Conservation (phyloP, 1,140 invertebrate genomes). For the Ceratina australensis region DNA sequence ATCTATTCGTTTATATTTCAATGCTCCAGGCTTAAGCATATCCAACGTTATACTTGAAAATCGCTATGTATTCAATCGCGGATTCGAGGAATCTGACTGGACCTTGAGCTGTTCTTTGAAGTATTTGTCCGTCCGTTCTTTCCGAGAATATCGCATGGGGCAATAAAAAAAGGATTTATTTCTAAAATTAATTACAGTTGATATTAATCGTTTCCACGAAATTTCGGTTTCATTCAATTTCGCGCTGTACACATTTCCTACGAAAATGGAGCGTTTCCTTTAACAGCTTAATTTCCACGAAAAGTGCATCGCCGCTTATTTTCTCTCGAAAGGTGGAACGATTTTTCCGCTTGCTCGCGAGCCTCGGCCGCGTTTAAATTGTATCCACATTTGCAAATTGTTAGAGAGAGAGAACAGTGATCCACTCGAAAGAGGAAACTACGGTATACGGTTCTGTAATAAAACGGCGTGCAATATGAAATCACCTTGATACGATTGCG, state of each 20-base stretch:
- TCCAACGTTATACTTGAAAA: background rate
- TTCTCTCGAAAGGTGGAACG: background rate
- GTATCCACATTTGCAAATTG: conserved; percentile 11
- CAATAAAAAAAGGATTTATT: background rate
- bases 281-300: background rate
- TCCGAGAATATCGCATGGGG: background rate
- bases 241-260: background rate
- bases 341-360: background rate
- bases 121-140: background rate
- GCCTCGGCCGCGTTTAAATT: conserved; percentile 19
- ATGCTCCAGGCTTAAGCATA: no score
- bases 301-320: background rate
- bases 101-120: background rate
- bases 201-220: background rate
- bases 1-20: no score
- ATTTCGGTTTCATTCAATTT: background rate
- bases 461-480: conserved; percentile 2
- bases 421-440: background rate
- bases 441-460: background rate
- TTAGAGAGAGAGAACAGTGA: background rate
- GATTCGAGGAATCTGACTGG: background rate
- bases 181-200: background rate
- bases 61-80: background rate
- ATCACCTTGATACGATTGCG: conserved; percentile 26
- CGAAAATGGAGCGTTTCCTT: background rate